Conservation (phyloP, 2,888 invertebrate species). For the Junonia oenone region DNA sequence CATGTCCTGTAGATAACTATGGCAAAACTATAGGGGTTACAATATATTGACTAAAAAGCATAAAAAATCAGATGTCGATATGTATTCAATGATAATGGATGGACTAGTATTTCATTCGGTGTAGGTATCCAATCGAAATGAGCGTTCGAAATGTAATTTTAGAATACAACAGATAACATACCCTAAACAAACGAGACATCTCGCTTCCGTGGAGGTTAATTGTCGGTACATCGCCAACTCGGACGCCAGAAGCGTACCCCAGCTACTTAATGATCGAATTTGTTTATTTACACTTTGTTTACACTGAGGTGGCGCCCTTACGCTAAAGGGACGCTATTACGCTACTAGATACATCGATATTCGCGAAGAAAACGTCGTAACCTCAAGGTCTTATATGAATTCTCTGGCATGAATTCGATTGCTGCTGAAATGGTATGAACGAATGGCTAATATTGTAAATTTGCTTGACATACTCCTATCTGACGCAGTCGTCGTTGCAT, state of each 20-base stretch:
- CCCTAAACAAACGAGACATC: conserved; percentile 66
- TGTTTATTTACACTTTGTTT: conserved; percentile 32
- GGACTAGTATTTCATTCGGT: neutral
- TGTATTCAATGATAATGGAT: too few relatives aligned
- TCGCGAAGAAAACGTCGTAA: conserved; percentile 54
- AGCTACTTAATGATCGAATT: conserved; percentile 33
- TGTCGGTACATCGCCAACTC: conserved; percentile 52
- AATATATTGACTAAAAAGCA: too few relatives aligned
- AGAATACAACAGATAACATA: conserved; percentile 42
- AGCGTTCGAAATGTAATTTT: neutral
- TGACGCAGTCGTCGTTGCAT: conserved; percentile 33
- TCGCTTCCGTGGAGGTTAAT: conserved; percentile 38
- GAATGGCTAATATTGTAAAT: conserved; percentile 58
- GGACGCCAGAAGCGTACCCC: neutral
- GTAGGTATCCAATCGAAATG: neutral
- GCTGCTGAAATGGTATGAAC: conserved; percentile 46
- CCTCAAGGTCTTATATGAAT: conserved; percentile 59
- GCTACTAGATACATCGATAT: conserved; percentile 54
- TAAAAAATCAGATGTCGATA: too few relatives aligned
- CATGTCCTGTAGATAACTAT: too few relatives aligned
- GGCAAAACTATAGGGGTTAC: too few relatives aligned
- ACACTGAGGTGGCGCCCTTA: conserved; percentile 48
- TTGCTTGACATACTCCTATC: conserved; percentile 45
- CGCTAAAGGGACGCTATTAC: conserved; percentile 56
- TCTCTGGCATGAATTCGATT: conserved; percentile 67